Percentiles rank a stretch among this genome's conserved stretches.
Conservation (phyloP, 1,140 invertebrate genomes). For the Coelopa frigida region DNA sequence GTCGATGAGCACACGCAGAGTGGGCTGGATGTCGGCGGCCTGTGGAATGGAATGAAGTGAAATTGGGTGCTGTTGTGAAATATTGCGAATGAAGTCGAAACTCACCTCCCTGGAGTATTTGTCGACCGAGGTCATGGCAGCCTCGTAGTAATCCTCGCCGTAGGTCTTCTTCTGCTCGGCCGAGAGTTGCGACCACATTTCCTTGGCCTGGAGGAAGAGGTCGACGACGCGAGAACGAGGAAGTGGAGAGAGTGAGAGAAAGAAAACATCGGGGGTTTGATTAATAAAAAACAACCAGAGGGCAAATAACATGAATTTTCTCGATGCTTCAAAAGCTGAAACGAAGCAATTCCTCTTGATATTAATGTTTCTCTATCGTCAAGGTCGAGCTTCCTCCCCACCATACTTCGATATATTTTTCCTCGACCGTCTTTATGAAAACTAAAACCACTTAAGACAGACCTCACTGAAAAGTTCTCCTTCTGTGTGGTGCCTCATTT, state of each 20-base stretch:
- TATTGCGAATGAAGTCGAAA: background rate
- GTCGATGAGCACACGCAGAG: conserved; percentile 62
- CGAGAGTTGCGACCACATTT: conserved; percentile 70
- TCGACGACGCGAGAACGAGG: no score
- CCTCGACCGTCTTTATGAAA: no score
- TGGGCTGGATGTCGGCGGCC: conserved; percentile 64
- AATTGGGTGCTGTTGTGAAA: background rate
- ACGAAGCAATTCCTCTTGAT: no score
- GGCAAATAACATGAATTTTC: background rate
- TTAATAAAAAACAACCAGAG: conserved; percentile 21
- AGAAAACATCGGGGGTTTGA: no score
- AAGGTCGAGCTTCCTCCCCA: no score
- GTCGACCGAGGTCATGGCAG: conserved; percentile 64
- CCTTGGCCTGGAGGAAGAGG: conserved; percentile 52
- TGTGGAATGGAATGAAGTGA: conserved; percentile 31
- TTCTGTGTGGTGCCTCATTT: no score
- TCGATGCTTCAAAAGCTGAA: no score
- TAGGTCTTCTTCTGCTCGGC: conserved; percentile 69
- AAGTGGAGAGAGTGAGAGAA: background rate
- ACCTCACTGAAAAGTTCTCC: no score
- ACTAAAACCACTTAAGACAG: no score
- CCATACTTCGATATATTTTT: no score
- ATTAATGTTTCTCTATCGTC: no score
- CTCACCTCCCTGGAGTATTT: conserved; percentile 59
- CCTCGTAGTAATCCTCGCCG: conserved; percentile 73